Base-by-base conservation (phyloP, 2,888 invertebrate species). In the Stenurella melanura region DNA sequence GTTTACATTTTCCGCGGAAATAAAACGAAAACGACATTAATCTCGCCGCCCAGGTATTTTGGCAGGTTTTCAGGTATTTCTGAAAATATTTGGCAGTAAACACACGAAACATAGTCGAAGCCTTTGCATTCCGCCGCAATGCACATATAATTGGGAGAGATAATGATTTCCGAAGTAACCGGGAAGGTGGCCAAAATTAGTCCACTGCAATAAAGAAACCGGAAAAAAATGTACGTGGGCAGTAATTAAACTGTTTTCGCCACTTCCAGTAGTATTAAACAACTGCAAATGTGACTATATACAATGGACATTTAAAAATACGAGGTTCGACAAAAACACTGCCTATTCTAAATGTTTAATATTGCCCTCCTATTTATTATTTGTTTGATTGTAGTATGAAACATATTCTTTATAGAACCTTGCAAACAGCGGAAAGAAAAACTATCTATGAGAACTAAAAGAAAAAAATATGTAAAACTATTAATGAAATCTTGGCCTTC, bases 71-170 rank as follows among this genome's bases (percentile, higher is more conserved):
- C 76, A 77, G 78, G 74, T 72, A 74, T 79, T 71, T 56, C 74
- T 56, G 18, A 56, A 72, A 76, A 66, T 74, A 70, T 77, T 77
- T 77, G 77, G 74, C 77, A 74, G 54, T 50, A 64, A 17, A 42
- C 63, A 18, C 61, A 42, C 38, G 12, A 61, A 72, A 42, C 72
- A 61, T 42, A 21, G 50, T 12, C 26, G 19, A 54, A 30, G 18
- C 71, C n/a, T 73, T 63, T 50, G 78, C 77, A 74, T 70, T 70
- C 76, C 67, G 71, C 73, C 81, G 76, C 81, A 83, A 81, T 81
- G 77, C 82, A 82, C 83, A 82, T 82, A 81, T 85, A 83, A 85
- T 86, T 86, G 85, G 83, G 83, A 84, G 82, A 83, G 85, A 84
- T 86, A 86, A 85, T 84, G 85, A 83, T 82, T 81, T 78, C 76